These are phyloP conservation scores for Nemopilema nomurai DNA, from an alignment of 30 jellyfish, hydroid and myxozoan genomes.

Conservation along the genomic window DNA sequence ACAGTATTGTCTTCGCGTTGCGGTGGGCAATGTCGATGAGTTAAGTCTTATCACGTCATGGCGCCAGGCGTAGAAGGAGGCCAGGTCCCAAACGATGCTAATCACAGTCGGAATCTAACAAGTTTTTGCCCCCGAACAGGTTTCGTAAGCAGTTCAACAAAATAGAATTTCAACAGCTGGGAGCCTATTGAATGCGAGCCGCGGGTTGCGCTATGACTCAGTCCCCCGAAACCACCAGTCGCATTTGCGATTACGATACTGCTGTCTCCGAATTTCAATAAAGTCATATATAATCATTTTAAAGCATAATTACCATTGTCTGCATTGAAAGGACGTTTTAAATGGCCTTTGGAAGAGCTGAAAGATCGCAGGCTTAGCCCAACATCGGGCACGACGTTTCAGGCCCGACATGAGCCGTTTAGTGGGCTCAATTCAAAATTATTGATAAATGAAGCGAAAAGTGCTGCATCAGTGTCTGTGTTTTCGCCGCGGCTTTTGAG, in stretches of 20 bases:
- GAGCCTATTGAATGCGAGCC: conserved; percentile 26
- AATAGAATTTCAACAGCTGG: conserved; percentile 18
- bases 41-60: conserved; percentile 58
- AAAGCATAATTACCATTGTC: conserved; percentile 51
- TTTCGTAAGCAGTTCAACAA: conserved; percentile 10
- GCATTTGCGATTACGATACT: conserved; percentile 45
- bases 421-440: neutral
- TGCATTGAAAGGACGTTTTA: conserved; percentile 6
- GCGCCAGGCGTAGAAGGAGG: conserved; percentile 79
- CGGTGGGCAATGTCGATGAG: conserved; percentile 67
- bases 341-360: conserved; percentile 10
- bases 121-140: conserved; percentile 56
- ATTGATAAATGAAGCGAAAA: neutral
- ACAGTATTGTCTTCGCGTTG: conserved; percentile 56
- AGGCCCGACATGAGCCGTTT: neutral
- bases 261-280: conserved; percentile 58
- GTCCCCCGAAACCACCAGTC: conserved; percentile 40
- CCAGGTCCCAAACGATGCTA: conserved; percentile 53
- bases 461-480: neutral
- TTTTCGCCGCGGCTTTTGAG: neutral
- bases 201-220: conserved; percentile 26
- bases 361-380: neutral
- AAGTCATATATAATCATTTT: conserved; percentile 29
- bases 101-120: conserved; percentile 34
- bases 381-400: neutral